Base-by-base conservation (phyloP, 35 echinoderm and acorn worm genomes). In the Apostichopus japonicus region DNA sequence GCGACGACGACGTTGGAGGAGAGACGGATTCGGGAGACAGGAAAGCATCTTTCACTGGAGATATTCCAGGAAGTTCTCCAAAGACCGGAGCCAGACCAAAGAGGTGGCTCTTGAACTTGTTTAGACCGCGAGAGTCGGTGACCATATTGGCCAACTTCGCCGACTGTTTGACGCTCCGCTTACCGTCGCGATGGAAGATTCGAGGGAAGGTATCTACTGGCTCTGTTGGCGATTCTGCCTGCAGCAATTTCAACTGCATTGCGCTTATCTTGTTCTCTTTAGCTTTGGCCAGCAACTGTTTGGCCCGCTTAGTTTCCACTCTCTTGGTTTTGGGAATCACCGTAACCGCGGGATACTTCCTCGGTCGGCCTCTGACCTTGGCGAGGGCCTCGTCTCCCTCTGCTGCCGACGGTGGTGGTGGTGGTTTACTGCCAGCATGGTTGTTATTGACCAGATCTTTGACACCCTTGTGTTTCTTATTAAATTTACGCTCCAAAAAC, bases 71-170 rank as follows among this genome's bases (percentile, higher is more conserved):
- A 6, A 90, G 23, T 51, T 83, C 54, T 33, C 22, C 88, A 54
- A 86, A 92, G 54, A 86, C 93, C 21, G 65, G 78, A 19, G 51
- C 79, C 63, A 10, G 67, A 10, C 77, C 77, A 72, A 76, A 91
- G 13, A 52, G 90, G 80, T 63, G 90, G 56, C 78, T 95, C 80
- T 72, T 92, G 11, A 79, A 89, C 72, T 67, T 75, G 23, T 72
- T 87, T 15, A 94, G 81, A 17, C 92, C 94, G 6, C 92, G 83
- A 11, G 91, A 58, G 22, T 92, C 65, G 53, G 94, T 77, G 54
- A 95, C 94, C 95, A 96, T 94, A 65, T 93, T 91, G 4, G 83
- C 79, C 23, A 94, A 25, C 72, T 92, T 96, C 11, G 56, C 82
- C 6, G 95, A 96, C 51, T 87, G 86, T 56, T 94, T 94, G 1